Percentiles rank a stretch among this genome's conserved stretches.
These are phyloP conservation scores for Sakesphorus luctuosus DNA, from an alignment of 2,113 vertebrate genomes.

Conservation along the genomic window DNA sequence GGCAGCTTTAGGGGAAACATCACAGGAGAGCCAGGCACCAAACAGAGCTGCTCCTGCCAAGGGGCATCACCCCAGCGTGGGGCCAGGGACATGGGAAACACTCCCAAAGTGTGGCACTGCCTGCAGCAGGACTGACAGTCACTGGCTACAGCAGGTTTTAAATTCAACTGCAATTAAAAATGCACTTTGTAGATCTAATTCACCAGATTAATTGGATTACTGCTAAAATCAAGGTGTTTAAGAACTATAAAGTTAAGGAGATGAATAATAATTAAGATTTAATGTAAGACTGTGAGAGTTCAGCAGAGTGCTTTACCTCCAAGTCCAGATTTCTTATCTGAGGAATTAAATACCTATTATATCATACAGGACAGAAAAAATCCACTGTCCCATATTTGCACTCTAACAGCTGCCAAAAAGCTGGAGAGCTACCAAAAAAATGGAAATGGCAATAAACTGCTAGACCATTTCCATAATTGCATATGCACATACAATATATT, in stretches of 20 bases:
- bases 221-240: background rate
- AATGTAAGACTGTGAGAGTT: background rate
- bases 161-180: constrained; percentile 13
- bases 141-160: background rate
- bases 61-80: background rate
- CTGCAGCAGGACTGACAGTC: background rate
- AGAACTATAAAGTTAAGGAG: background rate
- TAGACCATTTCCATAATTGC: background rate
- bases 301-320: background rate
- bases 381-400: background rate
- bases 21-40: background rate
- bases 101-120: background rate
- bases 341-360: constrained; percentile 1
- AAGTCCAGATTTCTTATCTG: background rate
- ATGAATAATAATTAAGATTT: constrained; percentile 10
- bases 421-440: constrained; percentile 9
- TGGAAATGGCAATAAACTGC: background rate
- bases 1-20: background rate
- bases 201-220: background rate
- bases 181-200: background rate
- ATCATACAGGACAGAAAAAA: background rate
- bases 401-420: background rate
- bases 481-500: background rate
- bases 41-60: background rate
- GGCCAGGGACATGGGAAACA: background rate